Base-by-base conservation (phyloP, 1,140 invertebrate species). In the Cephus cinctus region DNA sequence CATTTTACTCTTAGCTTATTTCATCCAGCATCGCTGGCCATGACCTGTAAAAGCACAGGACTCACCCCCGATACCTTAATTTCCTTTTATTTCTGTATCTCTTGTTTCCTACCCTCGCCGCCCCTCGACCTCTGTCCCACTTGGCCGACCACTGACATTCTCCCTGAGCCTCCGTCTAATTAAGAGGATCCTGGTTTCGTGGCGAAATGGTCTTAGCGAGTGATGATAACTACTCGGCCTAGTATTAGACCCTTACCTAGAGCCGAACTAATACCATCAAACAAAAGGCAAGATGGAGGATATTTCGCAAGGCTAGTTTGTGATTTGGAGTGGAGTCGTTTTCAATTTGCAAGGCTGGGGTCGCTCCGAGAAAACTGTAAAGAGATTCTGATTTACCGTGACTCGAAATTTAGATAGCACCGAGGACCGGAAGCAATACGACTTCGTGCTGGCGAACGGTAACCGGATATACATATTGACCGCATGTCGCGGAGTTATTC, bases 161-260 rank as follows among this genome's bases (percentile, higher is more conserved):
- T 36, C 14, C 14, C 34, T 12, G 14, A 8, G 8, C 14, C 5
- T 36, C 14, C 34, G 34, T n/a, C n/a, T 36, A 36, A 36, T 36
- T 36, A 36, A 36, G 34, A 36, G 34, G 15, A 18, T 18, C 14
- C 34, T 36, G 14, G 34, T 36, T 36, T 18, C 34, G 34, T 18
- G 34, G 34, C 19, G 34, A 36, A 18, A 8, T 18, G 34, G 11
- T 36, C 14, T 30, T 30, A 9, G 9, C n/a, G n/a, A n/a, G n/a
- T n/a, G n/a, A n/a, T n/a, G n/a, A n/a, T n/a, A n/a, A n/a, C n/a
- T n/a, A n/a, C n/a, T n/a, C n/a, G n/a, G n/a, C n/a, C n/a, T n/a
- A n/a, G n/a, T n/a, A n/a, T n/a, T n/a, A n/a, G n/a, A n/a, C n/a
- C n/a, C n/a, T n/a, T n/a, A n/a, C n/a, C n/a, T n/a, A n/a, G n/a